Percentiles rank a stretch among this genome's conserved stretches.
Evolutionary conservation across 1,140 invertebrate genomes (phyloP).

Genomic region (Conus ventricosus): DNA sequence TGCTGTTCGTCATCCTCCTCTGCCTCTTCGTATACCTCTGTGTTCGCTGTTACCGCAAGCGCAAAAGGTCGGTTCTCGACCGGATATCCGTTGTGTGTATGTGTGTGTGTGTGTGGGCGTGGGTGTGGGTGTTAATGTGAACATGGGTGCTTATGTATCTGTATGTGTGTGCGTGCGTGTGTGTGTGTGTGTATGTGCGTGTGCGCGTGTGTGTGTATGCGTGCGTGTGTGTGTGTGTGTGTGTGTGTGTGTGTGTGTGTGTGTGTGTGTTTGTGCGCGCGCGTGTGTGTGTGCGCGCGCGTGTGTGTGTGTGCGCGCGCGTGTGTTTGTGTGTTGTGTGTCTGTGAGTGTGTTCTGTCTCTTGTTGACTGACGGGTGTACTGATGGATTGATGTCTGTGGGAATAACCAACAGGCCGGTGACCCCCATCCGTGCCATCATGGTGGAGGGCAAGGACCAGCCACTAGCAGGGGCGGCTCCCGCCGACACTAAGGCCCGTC

Average conservation of each 20-base stretch:
- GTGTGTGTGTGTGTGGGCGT: background rate
- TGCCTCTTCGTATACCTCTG: slow-evolving; percentile 35
- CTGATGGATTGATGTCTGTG: too few species aligned
- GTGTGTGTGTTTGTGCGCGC: background rate
- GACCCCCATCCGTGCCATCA: slow-evolving; percentile 14
- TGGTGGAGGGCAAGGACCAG: background rate
- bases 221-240: too few species aligned
- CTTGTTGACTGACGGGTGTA: too few species aligned
- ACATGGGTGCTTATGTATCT: background rate
- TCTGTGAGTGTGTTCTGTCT: too few species aligned
- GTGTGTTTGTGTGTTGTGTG: too few species aligned
- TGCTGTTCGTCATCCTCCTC: slow-evolving; percentile 36
- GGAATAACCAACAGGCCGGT: background rate
- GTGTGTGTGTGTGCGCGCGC: too few species aligned
- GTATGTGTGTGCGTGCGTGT: background rate
- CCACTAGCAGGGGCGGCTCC: background rate
- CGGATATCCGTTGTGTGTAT: background rate
- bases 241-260: too few species aligned
- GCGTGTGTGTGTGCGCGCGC: background rate
- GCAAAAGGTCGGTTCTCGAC: slow-evolving; percentile 20
- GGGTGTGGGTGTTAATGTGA: background rate
- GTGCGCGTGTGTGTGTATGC: background rate
- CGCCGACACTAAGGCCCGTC: background rate
- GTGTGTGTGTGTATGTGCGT: background rate
- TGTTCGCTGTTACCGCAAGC: slow-evolving; percentile 23